Percentiles rank a stretch among this genome's conserved stretches.
These are phyloP conservation scores for Eubasilissa splendida DNA, from an alignment of 2,888 invertebrate genomes.

Conservation along the genomic window DNA sequence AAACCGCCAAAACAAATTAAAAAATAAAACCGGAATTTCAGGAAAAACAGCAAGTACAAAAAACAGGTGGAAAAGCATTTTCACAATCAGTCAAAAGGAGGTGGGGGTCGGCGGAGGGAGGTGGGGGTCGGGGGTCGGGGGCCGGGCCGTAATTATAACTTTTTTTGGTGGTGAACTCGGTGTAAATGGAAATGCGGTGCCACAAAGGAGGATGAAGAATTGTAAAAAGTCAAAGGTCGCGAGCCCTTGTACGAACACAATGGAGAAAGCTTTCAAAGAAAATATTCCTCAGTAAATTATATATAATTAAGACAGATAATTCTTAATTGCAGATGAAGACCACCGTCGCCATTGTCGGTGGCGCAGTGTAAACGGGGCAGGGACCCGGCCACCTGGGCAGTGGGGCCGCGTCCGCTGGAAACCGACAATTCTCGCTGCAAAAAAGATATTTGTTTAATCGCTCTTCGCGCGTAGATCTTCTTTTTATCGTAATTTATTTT, in stretches of 20 bases:
- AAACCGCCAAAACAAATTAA: conserved; percentile 20
- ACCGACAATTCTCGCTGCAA: too few relatives aligned
- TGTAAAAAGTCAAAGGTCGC: conserved; percentile 3
- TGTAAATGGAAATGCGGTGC: conserved; percentile 11
- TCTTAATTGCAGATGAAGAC: neutral
- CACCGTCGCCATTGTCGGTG: neutral
- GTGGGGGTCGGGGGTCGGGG: neutral
- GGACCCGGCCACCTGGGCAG: too few relatives aligned
- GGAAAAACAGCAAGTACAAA: conserved; percentile 7
- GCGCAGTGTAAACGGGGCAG: neutral
- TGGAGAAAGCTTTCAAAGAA: conserved; percentile 8
- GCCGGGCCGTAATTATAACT: conserved; percentile 29
- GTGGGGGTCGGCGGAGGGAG: neutral
- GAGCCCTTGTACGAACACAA: neutral
- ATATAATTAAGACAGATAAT: conserved; percentile 1
- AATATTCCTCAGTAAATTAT: conserved; percentile 7
- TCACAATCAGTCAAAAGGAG: conserved; percentile 35
- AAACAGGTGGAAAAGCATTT: conserved; percentile 35
- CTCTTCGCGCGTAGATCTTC: too few relatives aligned
- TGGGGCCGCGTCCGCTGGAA: too few relatives aligned
- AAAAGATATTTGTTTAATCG: too few relatives aligned
- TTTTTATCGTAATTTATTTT: too few relatives aligned
- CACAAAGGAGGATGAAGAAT: neutral
- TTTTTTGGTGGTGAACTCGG: conserved; percentile 23
- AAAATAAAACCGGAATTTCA: conserved; percentile 5